These are phyloP conservation scores for Nymphalis polychloros DNA, from an alignment of 2,888 invertebrate genomes.

Conservation along the genomic window DNA sequence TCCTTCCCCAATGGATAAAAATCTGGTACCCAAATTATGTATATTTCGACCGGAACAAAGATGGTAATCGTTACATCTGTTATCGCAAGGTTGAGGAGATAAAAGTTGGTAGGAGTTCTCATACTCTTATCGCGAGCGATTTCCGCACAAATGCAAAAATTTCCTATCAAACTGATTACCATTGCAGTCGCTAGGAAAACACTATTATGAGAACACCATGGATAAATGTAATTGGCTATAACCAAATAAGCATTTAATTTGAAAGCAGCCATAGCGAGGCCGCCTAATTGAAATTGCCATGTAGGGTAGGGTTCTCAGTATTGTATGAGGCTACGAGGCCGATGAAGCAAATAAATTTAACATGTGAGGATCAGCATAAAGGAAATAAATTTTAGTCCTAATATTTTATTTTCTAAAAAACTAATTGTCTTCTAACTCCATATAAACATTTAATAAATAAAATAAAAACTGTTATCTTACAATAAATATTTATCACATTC, in stretches of 20 bases:
- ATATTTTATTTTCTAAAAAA: constrained; percentile 22
- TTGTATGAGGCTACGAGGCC: constrained; percentile 13
- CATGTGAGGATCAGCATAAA: constrained; percentile 12
- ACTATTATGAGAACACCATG: constrained; percentile 58
- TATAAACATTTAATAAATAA: constrained; percentile 33
- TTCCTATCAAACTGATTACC: constrained; percentile 86
- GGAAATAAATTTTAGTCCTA: constrained; percentile 17
- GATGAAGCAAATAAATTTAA: constrained; percentile 11
- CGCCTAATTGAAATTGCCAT: constrained; percentile 75
- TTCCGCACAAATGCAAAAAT: constrained; percentile 88
- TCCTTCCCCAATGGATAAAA: constrained; percentile 88
- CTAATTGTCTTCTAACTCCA: constrained; percentile 23
- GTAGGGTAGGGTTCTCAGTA: constrained; percentile 20
- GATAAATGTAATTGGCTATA: constrained; percentile 63
- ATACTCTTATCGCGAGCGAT: constrained; percentile 87
- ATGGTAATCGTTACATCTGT: constrained; percentile 87
- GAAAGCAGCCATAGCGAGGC: constrained; percentile 63
- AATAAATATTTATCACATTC: constrained; percentile 40
- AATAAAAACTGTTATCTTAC: constrained; percentile 25
- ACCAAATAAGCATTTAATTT: constrained; percentile 69
- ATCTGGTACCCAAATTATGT: constrained; percentile 87
- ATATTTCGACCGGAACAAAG: constrained; percentile 89
- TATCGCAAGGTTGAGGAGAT: constrained; percentile 88
- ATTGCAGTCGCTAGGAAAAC: constrained; percentile 84
- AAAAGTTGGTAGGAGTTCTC: constrained; percentile 92